Evolutionary conservation across 2,797 vertebrate species (phyloP).

Genomic region (Decapterus maruadsi): DNA sequence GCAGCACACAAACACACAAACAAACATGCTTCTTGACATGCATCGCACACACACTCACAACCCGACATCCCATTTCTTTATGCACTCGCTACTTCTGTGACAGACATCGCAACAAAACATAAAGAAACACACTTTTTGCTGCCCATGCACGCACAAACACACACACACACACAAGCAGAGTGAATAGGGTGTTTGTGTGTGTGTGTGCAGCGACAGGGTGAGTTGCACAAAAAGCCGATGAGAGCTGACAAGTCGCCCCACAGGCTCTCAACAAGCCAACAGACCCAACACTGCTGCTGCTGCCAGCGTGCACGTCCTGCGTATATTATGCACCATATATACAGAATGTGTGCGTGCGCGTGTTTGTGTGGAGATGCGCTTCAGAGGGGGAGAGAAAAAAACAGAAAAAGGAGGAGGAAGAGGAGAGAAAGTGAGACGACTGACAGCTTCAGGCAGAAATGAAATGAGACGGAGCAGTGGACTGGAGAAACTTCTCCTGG

Average conservation of each 20-base stretch:
- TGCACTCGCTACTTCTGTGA: constrained; percentile 7
- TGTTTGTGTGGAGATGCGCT: no score
- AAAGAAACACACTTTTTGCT: neutral
- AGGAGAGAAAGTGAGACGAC: neutral
- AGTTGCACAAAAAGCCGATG: constrained; percentile 41
- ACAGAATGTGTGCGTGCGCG: neutral
- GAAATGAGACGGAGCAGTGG: no score
- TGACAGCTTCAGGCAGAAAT: no score
- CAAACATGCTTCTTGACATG: neutral
- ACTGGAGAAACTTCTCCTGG: no score
- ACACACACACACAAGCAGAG: constrained; percentile 8
- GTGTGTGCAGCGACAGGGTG: constrained; percentile 51
- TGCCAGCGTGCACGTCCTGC: neutral
- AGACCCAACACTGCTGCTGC: constrained; percentile 19
- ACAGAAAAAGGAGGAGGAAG: neutral
- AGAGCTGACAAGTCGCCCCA: constrained; percentile 63
- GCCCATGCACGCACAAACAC: constrained; percentile 21
- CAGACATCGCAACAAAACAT: constrained; percentile 15
- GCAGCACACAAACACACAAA: neutral
- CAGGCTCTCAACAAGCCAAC: constrained; percentile 39
- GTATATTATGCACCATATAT: neutral
- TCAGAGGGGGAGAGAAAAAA: neutral
- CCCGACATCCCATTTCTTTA: neutral
- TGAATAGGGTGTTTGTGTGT: constrained; percentile 13
- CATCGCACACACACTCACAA: constrained; percentile 16